Percentiles rank a stretch among this genome's conserved stretches.
Conservation (phyloP, 2,797 vertebrate species). For the Malurus leucopterus region DNA sequence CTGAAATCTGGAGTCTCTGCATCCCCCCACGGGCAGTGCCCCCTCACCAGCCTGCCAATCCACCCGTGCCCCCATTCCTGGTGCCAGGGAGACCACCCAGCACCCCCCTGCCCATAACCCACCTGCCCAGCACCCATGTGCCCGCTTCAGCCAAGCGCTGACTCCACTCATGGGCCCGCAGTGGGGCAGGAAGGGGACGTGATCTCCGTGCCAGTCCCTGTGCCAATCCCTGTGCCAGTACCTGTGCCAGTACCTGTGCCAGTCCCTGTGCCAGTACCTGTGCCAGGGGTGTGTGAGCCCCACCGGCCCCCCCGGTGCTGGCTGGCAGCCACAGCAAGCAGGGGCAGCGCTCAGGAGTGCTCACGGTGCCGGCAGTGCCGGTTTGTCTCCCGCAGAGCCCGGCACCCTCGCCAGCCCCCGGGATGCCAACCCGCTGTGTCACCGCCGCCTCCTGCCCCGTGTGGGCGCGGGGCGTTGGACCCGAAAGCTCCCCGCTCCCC, state of each 20-base stretch:
- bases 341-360: background rate
- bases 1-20: background rate
- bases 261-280: background rate
- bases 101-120: background rate
- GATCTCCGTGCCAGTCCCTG: background rate
- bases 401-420: background rate
- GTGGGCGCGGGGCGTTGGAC: background rate
- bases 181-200: rapidly evolving
- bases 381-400: background rate
- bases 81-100: background rate
- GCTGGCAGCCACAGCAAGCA: background rate
- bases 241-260: background rate
- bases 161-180: rapidly evolving
- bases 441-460: background rate
- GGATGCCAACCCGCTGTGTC: background rate
- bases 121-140: background rate
- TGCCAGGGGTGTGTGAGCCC: background rate
- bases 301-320: background rate
- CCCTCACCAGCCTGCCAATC: background rate
- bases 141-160: background rate
- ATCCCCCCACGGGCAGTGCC: no score
- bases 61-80: background rate
- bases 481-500: rapidly evolving
- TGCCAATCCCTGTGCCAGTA: background rate
- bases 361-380: background rate